These are phyloP conservation scores for Turritopsis rubra DNA, from an alignment of 30 jellyfish, hydroid and myxozoan genomes.

Conservation along the genomic window DNA sequence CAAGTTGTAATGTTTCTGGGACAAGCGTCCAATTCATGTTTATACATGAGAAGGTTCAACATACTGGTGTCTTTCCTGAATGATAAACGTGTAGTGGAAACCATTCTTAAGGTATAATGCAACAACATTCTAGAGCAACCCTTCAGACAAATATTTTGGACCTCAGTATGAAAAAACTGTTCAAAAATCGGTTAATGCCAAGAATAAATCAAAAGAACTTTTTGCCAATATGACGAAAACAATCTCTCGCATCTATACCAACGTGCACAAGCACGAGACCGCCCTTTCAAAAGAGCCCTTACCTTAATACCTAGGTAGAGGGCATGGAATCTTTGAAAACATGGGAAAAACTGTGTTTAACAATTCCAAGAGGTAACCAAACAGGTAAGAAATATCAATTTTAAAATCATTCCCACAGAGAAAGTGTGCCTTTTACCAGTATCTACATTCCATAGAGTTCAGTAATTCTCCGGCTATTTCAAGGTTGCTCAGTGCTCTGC, in stretches of 20 bases:
- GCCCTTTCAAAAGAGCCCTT: conserved; percentile 8
- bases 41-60: not conserved
- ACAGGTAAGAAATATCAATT: not conserved
- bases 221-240: not conserved
- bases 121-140: not conserved
- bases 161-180: not conserved
- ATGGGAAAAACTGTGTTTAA: not conserved
- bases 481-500: not conserved
- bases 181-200: not conserved
- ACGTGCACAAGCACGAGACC: not conserved
- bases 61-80: not conserved
- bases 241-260: not conserved
- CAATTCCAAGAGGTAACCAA: not conserved
- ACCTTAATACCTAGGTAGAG: not conserved
- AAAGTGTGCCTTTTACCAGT: not conserved
- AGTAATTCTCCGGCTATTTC: not conserved
- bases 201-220: not conserved
- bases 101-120: not conserved
- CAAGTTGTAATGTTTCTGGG: not conserved
- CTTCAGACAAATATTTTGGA: not conserved
- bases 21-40: not conserved
- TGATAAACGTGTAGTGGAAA: not conserved
- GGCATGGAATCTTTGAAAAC: not conserved
- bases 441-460: not conserved
- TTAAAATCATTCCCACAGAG: not conserved